Evolutionary conservation across 1,140 invertebrate genomes (phyloP).

Genomic region (Hylaeus volcanicus): DNA sequence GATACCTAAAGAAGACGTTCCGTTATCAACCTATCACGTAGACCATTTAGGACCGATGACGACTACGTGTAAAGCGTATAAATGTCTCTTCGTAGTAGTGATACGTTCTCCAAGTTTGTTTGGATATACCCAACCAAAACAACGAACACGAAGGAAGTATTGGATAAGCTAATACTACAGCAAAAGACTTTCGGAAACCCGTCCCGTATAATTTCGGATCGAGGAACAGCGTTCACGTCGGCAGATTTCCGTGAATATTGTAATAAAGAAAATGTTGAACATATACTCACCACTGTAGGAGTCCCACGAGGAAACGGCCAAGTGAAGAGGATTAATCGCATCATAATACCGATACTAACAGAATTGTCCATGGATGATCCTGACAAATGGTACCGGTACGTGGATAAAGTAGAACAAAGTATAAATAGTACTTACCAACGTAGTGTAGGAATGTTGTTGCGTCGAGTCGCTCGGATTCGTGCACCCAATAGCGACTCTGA

Average conservation of each 20-base stretch:
- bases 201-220: background rate
- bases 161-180: background rate
- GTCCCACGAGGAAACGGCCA: constrained; percentile 4
- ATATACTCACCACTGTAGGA: background rate
- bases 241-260: background rate
- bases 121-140: constrained; percentile 19
- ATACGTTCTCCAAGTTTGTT: constrained; percentile 15
- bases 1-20: background rate
- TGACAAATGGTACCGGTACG: background rate
- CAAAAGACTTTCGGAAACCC: constrained; percentile 6
- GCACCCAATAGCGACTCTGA: too few species aligned
- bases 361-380: background rate
- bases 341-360: background rate
- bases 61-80: background rate
- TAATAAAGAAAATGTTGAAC: background rate
- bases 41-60: constrained; percentile 9
- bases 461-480: too few species aligned
- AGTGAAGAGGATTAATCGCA: background rate
- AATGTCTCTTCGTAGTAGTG: constrained; percentile 14
- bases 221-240: constrained; percentile 5
- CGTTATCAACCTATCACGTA: background rate
- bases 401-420: background rate
- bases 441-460: constrained; percentile 47
- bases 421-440: constrained; percentile 27
- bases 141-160: background rate